Conservation (phyloP, 2,888 invertebrate species). For the Drosophila mimica region DNA sequence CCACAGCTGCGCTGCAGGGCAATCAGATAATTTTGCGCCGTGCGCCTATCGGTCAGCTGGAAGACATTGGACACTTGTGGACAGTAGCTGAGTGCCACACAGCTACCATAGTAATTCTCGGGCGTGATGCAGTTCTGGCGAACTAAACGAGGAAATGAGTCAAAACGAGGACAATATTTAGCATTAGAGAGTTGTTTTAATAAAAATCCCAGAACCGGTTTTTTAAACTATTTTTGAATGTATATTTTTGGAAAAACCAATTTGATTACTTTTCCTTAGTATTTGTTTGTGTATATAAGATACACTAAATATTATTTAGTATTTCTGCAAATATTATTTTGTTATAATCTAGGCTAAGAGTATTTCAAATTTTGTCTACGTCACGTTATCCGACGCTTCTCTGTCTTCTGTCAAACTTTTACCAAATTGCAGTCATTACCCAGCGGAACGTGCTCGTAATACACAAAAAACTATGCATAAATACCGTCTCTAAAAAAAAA, state of each 20-base stretch:
- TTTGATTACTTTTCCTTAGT: background rate
- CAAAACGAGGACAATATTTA: background rate
- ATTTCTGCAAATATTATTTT: background rate
- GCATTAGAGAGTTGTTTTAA: background rate
- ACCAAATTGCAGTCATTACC: conserved; percentile 29
- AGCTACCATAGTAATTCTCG: conserved; percentile 81
- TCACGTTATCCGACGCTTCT: background rate
- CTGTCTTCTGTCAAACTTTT: background rate
- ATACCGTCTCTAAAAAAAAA: background rate
- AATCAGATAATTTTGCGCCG: conserved; percentile 78
- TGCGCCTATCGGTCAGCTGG: conserved; percentile 60
- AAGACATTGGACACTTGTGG: conserved; percentile 80
- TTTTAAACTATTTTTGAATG: background rate
- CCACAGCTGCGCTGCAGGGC: conserved; percentile 81
- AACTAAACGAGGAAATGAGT: conserved; percentile 25
- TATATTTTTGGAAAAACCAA: background rate
- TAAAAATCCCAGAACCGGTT: background rate
- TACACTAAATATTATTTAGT: background rate
- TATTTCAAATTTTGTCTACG: background rate
- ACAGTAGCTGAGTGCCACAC: conserved; percentile 79
- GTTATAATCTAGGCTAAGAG: background rate
- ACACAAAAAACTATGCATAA: conserved; percentile 19
- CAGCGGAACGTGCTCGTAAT: conserved; percentile 42
- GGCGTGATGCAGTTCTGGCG: conserved; percentile 81
- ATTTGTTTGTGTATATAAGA: background rate